Evolutionary conservation across 2,797 vertebrate genomes (phyloP).

Genomic region (Loriculus beryllinus): DNA sequence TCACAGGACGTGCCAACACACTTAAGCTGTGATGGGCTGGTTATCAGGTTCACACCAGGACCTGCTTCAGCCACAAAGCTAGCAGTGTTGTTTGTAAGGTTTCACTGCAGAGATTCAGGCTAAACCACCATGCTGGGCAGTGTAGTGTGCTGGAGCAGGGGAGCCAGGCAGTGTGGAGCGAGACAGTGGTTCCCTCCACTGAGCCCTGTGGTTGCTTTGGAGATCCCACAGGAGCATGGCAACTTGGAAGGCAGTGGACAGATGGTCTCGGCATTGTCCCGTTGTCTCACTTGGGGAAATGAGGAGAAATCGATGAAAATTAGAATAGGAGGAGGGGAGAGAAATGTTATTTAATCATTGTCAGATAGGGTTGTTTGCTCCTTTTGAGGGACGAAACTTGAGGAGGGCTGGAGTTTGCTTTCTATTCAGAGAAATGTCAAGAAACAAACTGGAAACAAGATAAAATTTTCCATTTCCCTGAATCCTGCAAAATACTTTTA

Average conservation of each 20-base stretch:
- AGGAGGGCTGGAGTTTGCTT: background rate
- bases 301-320: background rate
- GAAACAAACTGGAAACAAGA: background rate
- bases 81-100: accelerated
- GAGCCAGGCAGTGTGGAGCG: accelerated
- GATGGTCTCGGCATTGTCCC: accelerated
- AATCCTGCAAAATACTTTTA: background rate
- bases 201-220: accelerated
- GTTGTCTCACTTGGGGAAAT: accelerated
- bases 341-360: background rate
- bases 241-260: background rate
- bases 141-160: accelerated
- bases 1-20: accelerated
- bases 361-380: background rate
- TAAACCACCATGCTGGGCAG: accelerated
- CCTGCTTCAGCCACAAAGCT: accelerated
- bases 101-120: background rate
- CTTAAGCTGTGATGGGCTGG: accelerated
- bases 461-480: background rate
- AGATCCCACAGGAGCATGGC: accelerated
- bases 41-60: accelerated
- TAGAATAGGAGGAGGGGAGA: background rate
- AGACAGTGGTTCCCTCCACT: accelerated
- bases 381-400: background rate
- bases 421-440: background rate